Evolutionary conservation across 64 coral and sea anemone genomes (phyloP), one percentile per base, ranked within the genome.

Genomic region (Dendronephthya gigantea): DNA sequence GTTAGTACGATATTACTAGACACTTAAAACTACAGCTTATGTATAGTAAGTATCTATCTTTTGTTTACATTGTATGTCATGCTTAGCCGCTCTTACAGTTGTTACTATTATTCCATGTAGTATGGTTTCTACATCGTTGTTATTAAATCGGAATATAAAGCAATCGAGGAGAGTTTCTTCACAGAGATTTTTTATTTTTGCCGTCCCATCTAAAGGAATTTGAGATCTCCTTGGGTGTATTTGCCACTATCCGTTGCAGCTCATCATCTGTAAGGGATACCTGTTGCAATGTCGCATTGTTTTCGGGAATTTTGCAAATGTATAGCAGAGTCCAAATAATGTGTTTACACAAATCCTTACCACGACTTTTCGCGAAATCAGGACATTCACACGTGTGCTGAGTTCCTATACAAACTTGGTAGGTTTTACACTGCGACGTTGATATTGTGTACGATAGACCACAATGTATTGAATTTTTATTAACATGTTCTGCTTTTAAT

Each of bases 341-440:
- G 66, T 70, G 66, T n/a, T 70, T 70, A n/a, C 66, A 70, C 23
- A 70, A n/a, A 25, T 70, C 66, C 25, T 70, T 70, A 70, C 66
- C 66, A 25, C 29, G 8, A 6, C 9, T 31, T 70, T 70, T 70
- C 8, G 8, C 25, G 66, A 25, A 70, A n/a, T 70, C 66, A 25
- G 25, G 25, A 31, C 66, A 70, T 70, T 70, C 8, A n/a, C 66
- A 70, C 29, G 66, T 9, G 25, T 70, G 66, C 29, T 70, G 17
- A 25, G 19, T 70, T 70, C 9, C 66, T 25, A 70, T 70, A n/a
- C 9, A 25, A 25, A 70, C 25, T 70, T 70, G 17, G 6, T 70
- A 70, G 25, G 29, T 70, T 7, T 7, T 16, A 16, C 16, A 16
- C 7, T 16, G 48, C 16, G 48, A 50, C 16, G 48, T 50, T 50